Evolutionary conservation across 2,888 invertebrate genomes (phyloP).

Genomic region (Ichneumoninae sp.): DNA sequence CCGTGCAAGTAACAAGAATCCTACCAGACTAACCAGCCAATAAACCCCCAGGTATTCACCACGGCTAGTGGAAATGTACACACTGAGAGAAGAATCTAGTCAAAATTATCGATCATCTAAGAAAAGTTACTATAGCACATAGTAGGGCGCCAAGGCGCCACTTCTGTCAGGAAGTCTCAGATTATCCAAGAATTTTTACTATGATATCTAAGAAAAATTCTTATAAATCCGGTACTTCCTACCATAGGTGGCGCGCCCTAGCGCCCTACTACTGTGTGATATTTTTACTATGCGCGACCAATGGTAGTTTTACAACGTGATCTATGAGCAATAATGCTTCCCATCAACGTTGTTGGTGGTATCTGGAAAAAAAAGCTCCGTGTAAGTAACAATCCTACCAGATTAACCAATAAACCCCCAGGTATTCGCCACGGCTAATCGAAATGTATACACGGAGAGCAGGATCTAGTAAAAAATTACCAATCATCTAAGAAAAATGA

Average conservation of each 20-base stretch:
- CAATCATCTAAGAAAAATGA: too few relatives aligned
- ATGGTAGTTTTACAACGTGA: background rate
- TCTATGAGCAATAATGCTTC: background rate
- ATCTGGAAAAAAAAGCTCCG: background rate
- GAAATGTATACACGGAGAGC: background rate
- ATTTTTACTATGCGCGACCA: background rate
- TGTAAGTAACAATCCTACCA: background rate
- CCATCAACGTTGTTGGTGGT: background rate
- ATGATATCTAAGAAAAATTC: too few relatives aligned
- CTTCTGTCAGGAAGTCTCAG: too few relatives aligned
- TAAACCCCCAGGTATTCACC: background rate
- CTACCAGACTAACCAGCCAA: slow-evolving; percentile 6
- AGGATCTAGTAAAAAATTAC: too few relatives aligned
- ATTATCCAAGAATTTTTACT: too few relatives aligned
- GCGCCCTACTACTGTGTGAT: too few relatives aligned
- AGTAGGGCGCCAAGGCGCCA: too few relatives aligned
- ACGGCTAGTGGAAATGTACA: background rate
- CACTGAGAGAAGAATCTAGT: too few relatives aligned
- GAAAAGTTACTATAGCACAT: too few relatives aligned
- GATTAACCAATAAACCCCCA: background rate
- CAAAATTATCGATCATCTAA: too few relatives aligned
- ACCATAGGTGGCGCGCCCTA: too few relatives aligned
- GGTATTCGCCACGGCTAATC: background rate
- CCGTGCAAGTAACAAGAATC: background rate
- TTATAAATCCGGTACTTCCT: too few relatives aligned